These are phyloP conservation scores for Tridacna gigas DNA, from an alignment of 2,888 invertebrate species.

Conservation along the genomic window DNA sequence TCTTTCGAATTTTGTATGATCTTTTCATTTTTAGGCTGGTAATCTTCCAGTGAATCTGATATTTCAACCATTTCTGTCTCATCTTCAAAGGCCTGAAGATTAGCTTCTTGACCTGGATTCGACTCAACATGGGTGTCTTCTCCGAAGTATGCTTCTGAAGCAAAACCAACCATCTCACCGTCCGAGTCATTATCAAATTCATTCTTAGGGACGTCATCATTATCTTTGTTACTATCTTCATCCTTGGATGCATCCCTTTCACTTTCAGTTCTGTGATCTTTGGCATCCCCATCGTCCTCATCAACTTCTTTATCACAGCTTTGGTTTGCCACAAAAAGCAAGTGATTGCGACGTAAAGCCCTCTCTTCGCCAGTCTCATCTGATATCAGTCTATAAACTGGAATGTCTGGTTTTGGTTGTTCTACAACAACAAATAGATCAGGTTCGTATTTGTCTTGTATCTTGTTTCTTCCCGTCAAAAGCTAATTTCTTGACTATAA, in stretches of 20 bases:
- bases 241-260: neutral
- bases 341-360: constrained; percentile 7
- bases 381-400: constrained; percentile 12
- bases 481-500: neutral
- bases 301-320: neutral
- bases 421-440: neutral
- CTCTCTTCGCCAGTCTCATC: neutral
- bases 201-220: neutral
- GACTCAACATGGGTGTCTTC: neutral
- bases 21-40: too few relatives aligned
- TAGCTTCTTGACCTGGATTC: neutral
- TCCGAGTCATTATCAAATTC: neutral
- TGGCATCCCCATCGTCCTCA: neutral
- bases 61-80: too few relatives aligned
- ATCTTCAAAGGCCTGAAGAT: neutral
- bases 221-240: neutral
- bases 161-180: too few relatives aligned
- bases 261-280: neutral
- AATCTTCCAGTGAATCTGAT: too few relatives aligned
- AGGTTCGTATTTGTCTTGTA: too few relatives aligned
- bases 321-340: neutral
- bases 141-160: neutral
- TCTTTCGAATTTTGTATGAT: too few relatives aligned
- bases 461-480: constrained; percentile 20
- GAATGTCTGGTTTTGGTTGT: constrained; percentile 10